Conservation (phyloP, 2,888 invertebrate genomes). For the Stramonita haemastoma region DNA sequence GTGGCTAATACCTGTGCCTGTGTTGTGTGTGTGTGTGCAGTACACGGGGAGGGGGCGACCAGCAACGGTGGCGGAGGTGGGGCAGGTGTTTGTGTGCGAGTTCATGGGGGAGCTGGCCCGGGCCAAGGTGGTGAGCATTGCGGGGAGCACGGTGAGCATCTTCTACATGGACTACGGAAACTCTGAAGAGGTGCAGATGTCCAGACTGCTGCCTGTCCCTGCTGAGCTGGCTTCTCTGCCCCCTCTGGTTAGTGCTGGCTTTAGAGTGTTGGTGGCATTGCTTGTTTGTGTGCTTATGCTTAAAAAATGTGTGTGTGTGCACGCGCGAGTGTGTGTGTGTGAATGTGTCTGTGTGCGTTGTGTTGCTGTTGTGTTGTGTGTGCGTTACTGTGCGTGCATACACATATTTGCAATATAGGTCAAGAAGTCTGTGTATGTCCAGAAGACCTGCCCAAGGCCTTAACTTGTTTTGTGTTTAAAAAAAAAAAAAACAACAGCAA, state of each 20-base stretch:
- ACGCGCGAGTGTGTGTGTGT: neutral
- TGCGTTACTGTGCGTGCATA: neutral
- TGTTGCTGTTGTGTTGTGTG: too few species aligned
- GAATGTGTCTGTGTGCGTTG: neutral
- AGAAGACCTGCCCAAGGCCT: neutral
- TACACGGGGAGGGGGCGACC: neutral
- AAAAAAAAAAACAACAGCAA: too few species aligned
- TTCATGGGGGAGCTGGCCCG: slow-evolving; percentile 54
- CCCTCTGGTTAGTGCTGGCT: slow-evolving; percentile 53
- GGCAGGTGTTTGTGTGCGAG: slow-evolving; percentile 4
- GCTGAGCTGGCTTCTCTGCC: slow-evolving; percentile 50
- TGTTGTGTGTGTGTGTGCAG: slow-evolving; percentile 12
- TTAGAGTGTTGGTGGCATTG: too few species aligned
- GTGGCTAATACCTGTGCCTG: neutral
- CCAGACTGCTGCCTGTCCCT: slow-evolving; percentile 52
- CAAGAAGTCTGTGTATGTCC: neutral
- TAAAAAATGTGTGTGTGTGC: neutral
- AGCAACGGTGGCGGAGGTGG: neutral
- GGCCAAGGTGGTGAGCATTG: slow-evolving; percentile 50
- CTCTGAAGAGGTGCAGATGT: slow-evolving; percentile 49
- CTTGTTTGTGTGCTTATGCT: neutral
- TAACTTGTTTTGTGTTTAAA: neutral
- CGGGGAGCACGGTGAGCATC: slow-evolving; percentile 45
- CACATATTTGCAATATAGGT: neutral
- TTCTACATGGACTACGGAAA: slow-evolving; percentile 66